Evolutionary conservation across 2,888 invertebrate species (phyloP), one percentile per base, ranked within the genome.

Genomic region (Drosophila robusta): DNA sequence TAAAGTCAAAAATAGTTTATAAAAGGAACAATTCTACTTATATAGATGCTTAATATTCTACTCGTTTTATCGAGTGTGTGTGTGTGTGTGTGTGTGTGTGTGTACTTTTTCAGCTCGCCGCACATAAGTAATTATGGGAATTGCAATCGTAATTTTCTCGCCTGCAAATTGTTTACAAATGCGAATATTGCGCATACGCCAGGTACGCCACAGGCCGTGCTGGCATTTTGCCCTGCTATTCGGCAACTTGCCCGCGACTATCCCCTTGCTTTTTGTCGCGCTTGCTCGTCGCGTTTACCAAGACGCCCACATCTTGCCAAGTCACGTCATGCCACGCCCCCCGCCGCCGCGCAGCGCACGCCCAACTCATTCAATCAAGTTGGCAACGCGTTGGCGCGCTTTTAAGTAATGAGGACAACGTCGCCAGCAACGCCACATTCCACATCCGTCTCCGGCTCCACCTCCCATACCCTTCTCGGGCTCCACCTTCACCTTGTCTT

Each of bases 331-430:
- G 54, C 24, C 52, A 62, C 60, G 56, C 61, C 56, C 56, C 44
- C 39, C 41, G 29, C 22, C 54, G 34, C 46, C 8, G 7, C 29
- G 8, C 29, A 29, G 0, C 29, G 29, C 29, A 51, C 66, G 45
- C 51, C 45, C 80, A 71, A 47, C 60, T 55, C 78, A 75, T 87
- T 87, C 82, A 83, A 87, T 83, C 87, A 87, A 74, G 71, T 50
- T 56, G 73, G 70, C 63, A 76, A 71, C 65, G 71, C 71, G 64
- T 64, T 67, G 70, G 75, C 72, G 65, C 68, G 75, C 85, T 87
- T 75, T 85, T 87, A 83, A 87, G 83, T 83, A 83, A 83, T 83
- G 83, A 83, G 83, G 38, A 70, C 70, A 68, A 67, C 85, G 60
- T 55, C 71, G 69, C 60, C 70, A 63, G 38, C 75, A 51, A 51